Conservation (phyloP, 1,140 invertebrate genomes). For the Trichomalopsis sarcophagae region DNA sequence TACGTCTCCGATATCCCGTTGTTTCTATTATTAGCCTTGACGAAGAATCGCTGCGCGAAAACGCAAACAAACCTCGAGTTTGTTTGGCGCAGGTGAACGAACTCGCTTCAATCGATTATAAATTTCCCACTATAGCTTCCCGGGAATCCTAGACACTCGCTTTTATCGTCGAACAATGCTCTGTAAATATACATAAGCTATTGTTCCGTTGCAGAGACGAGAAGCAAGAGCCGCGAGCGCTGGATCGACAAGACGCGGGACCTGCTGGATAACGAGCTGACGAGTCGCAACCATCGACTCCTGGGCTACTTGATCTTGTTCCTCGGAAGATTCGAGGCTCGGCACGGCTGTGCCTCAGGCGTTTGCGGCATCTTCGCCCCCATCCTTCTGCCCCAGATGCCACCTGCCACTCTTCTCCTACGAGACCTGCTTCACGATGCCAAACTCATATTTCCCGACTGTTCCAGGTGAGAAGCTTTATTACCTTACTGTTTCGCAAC, state of each 20-base stretch:
- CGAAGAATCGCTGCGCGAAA: too few species aligned
- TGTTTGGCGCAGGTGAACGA: constrained; percentile 3
- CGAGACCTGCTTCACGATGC: constrained; percentile 55
- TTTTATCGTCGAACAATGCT: background rate
- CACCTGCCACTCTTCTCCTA: constrained; percentile 64
- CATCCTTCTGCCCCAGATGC: constrained; percentile 67
- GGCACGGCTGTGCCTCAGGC: constrained; percentile 68
- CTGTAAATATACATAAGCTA: background rate
- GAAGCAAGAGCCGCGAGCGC: constrained; percentile 63
- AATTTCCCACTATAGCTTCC: background rate
- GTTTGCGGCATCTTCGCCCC: constrained; percentile 71
- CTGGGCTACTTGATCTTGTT: constrained; percentile 72
- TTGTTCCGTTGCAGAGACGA: constrained; percentile 59
- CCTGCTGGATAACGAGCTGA: constrained; percentile 64
- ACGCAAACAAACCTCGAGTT: too few species aligned
- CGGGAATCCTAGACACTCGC: background rate
- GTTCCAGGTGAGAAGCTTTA: background rate
- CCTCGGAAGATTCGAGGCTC: constrained; percentile 71
- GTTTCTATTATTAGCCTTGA: too few species aligned
- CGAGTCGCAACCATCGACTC: constrained; percentile 67
- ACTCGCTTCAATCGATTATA: background rate
- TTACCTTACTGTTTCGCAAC: background rate
- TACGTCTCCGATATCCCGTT: too few species aligned
- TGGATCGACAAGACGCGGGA: constrained; percentile 70
- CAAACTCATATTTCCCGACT: constrained; percentile 37